A percentile compares a stretch with the other conserved stretches of the same genome.
Conservation (phyloP, 2,113 vertebrate species). For the Anseranas semipalmata region DNA sequence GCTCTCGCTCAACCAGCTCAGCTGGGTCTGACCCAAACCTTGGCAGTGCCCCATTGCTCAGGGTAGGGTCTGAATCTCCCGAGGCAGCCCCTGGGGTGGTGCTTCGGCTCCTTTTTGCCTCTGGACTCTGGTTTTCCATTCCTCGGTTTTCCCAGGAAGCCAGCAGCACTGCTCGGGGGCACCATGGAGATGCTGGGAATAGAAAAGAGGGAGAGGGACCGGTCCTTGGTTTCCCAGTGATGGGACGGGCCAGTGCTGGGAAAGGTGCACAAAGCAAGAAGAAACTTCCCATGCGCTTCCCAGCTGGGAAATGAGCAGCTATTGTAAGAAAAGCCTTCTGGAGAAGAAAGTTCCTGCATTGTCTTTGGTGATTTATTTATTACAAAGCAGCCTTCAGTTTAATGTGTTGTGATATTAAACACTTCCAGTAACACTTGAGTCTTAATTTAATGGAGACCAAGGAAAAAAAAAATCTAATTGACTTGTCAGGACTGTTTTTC, state of each 20-base stretch:
- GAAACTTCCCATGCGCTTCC: background rate
- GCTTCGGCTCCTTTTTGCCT: no score
- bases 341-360: background rate
- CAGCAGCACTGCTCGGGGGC: no score
- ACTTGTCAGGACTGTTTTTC: slow-evolving; percentile 57
- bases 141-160: no score
- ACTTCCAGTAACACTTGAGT: slow-evolving; percentile 55
- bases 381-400: slow-evolving; percentile 3
- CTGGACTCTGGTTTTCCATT: background rate
- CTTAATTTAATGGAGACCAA: slow-evolving; percentile 62
- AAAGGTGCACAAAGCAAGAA: background rate
- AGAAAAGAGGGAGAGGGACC: background rate
- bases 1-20: no score
- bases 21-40: no score
- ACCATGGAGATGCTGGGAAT: background rate
- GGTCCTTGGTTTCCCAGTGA: background rate
- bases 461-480: slow-evolving; percentile 49
- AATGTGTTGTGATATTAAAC: slow-evolving; percentile 63
- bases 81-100: no score
- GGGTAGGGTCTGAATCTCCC: no score
- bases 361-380: slow-evolving; percentile 55
- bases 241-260: background rate
- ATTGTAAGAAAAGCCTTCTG: background rate
- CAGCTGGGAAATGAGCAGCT: background rate
- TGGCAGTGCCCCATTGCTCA: no score